Evolutionary conservation across 2,888 invertebrate species (phyloP).

Genomic region (Aromia moschata): DNA sequence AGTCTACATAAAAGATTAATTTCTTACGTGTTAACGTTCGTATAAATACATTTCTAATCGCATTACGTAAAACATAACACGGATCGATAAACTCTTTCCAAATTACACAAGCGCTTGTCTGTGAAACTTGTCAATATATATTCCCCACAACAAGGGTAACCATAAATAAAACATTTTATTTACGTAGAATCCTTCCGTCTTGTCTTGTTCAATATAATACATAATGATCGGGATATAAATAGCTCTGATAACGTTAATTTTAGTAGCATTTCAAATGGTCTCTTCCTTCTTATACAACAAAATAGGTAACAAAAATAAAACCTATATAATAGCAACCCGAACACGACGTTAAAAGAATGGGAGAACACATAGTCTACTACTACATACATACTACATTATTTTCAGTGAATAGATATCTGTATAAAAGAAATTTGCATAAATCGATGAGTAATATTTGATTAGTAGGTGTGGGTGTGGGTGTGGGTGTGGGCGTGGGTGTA

Average conservation of each 20-base stretch:
- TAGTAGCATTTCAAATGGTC: not conserved
- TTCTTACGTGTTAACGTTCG: constrained; percentile 47
- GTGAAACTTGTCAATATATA: constrained; percentile 23
- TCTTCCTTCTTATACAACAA: not conserved
- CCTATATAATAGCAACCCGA: not conserved
- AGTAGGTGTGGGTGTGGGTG: too few species aligned
- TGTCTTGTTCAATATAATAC: not conserved
- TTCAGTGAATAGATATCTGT: too few species aligned
- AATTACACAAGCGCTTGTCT: constrained; percentile 16
- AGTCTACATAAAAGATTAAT: constrained; percentile 50
- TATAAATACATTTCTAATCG: constrained; percentile 50
- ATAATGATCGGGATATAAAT: not conserved
- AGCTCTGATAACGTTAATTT: not conserved
- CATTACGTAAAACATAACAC: constrained; percentile 42
- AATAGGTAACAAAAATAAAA: not conserved
- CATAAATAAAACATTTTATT: constrained; percentile 30
- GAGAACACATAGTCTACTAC: too few species aligned
- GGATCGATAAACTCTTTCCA: constrained; percentile 36
- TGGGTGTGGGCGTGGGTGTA: too few species aligned
- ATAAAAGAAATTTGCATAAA: too few species aligned
- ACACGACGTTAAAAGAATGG: not conserved
- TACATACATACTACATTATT: too few species aligned
- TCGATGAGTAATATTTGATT: too few species aligned
- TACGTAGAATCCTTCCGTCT: constrained; percentile 13
- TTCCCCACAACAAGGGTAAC: constrained; percentile 12